These are phyloP conservation scores for Paracyclopina nana DNA, from an alignment of 1,140 invertebrate genomes.

Conservation along the genomic window DNA sequence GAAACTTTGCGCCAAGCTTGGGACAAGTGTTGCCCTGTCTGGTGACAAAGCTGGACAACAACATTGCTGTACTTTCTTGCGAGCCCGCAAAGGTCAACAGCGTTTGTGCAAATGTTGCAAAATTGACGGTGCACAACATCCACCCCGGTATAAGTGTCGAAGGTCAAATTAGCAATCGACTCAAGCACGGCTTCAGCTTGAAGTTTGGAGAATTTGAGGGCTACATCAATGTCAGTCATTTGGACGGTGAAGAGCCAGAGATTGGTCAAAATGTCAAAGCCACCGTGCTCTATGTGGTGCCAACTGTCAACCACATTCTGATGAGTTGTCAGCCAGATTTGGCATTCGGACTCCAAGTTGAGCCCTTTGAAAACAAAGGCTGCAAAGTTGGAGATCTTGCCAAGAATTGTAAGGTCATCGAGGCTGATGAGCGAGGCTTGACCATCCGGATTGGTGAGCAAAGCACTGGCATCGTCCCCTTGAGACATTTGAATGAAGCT, in stretches of 20 bases:
- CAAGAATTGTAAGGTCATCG: neutral
- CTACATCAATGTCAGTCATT: neutral
- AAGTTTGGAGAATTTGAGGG: conserved; percentile 2
- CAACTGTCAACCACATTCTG: neutral
- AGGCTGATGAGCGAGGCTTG: neutral
- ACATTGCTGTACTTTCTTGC: no score
- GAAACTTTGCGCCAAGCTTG: no score
- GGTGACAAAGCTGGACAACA: no score
- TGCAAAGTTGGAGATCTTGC: neutral
- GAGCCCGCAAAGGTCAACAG: no score
- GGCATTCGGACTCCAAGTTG: no score
- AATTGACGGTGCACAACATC: conserved; percentile 9
- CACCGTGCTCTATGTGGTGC: neutral
- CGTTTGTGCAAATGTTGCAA: no score
- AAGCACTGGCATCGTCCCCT: neutral
- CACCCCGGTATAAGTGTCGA: neutral
- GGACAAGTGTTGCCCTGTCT: no score
- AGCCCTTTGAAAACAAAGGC: neutral
- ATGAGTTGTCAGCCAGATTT: neutral
- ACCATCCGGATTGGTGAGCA: neutral
- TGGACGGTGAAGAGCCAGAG: no score
- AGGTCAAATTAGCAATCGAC: neutral
- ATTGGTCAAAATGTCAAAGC: no score
- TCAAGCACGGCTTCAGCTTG: neutral
- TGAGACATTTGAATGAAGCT: neutral